Evolutionary conservation across 2,113 vertebrate species (phyloP).

Genomic region (Tretioscincus oriximinensis): DNA sequence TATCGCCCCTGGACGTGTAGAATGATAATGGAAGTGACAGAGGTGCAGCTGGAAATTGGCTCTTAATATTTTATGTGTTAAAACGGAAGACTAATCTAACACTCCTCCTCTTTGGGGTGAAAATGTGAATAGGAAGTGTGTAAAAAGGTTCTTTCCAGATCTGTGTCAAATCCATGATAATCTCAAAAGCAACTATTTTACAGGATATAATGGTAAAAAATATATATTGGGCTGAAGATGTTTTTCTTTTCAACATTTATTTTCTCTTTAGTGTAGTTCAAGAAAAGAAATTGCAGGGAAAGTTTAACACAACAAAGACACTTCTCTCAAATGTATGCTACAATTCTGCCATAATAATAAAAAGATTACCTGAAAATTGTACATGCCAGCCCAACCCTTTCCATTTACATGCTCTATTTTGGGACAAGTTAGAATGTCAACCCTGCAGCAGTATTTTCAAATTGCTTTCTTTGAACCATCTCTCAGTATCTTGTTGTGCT

Average conservation of each 20-base stretch:
- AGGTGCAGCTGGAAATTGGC: conserved; percentile 89
- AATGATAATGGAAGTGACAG: conserved; percentile 87
- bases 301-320: not conserved
- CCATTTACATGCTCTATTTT: not conserved
- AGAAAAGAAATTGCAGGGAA: conserved; percentile 43
- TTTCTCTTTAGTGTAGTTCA: conserved; percentile 20
- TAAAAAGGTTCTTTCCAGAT: not conserved
- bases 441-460: conserved; percentile 32
- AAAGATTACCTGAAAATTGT: not conserved
- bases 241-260: conserved; percentile 35
- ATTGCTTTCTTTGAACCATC: conserved; percentile 20
- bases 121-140: conserved; percentile 63
- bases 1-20: conserved; percentile 85
- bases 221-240: conserved; percentile 38
- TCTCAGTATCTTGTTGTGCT: not conserved
- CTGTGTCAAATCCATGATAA: conserved; percentile 23
- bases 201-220: conserved; percentile 37
- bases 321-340: not conserved
- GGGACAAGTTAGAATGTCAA: conserved; percentile 32
- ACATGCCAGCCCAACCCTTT: not conserved
- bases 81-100: conserved; percentile 76
- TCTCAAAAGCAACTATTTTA: conserved; percentile 45
- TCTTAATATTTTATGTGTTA: conserved; percentile 95
- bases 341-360: conserved; percentile 8
- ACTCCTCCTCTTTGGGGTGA: conserved; percentile 78